A percentile compares a stretch with the other conserved stretches of the same genome.
These are phyloP conservation scores for Heliconius congener DNA, from an alignment of 1,140 invertebrate species.

Conservation along the genomic window DNA sequence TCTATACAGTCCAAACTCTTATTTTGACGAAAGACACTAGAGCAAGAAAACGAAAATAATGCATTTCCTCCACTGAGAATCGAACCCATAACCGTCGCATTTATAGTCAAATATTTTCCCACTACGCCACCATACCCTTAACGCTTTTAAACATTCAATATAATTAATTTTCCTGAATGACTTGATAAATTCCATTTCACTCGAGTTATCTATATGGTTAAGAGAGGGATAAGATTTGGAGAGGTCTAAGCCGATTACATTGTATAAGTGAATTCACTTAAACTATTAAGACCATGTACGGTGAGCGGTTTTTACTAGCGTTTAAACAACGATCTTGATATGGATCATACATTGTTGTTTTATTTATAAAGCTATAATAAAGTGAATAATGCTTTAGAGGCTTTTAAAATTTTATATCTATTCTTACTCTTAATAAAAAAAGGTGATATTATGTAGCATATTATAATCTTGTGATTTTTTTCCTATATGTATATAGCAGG, in stretches of 20 bases:
- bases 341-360: background rate
- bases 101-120: background rate
- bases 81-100: background rate
- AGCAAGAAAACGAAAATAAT: too few species aligned
- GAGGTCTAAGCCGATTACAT: slow-evolving; percentile 8
- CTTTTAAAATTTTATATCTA: too few species aligned
- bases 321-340: background rate
- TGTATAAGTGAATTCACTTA: slow-evolving; percentile 1
- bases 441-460: too few species aligned
- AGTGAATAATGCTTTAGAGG: background rate
- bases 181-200: background rate
- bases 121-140: background rate
- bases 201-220: background rate
- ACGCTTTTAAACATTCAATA: background rate
- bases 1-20: too few species aligned
- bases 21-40: too few species aligned
- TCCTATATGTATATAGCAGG: too few species aligned
- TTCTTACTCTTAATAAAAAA: too few species aligned
- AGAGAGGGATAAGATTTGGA: background rate
- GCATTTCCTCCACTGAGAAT: background rate
- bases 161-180: background rate
- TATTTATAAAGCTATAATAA: background rate
- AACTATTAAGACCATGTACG: background rate
- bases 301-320: background rate
- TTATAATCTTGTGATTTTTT: too few species aligned